Evolutionary conservation across 23 tunicate genomes (phyloP), one percentile per base, ranked within the genome.

Genomic region (Styela plicata): DNA sequence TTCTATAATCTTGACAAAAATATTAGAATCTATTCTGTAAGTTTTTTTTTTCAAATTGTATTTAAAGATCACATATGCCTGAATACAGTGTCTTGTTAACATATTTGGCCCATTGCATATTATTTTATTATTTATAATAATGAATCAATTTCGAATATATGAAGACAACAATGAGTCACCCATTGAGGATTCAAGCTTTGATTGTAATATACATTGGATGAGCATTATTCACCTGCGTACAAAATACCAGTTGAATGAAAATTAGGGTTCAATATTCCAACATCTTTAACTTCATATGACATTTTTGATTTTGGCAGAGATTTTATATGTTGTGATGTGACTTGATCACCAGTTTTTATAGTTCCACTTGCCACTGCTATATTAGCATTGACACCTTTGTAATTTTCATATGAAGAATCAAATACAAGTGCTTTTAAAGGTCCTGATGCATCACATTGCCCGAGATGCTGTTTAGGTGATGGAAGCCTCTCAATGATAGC

Each of bases 361-460:
- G 24, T 36, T 30, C 97, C 97, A 34, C 78, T 71, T 5, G 78
- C 17, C 1, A 91, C 33, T 3, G 84, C 67, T 37, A 91, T 52
- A 71, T 91, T 86, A 5, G 90, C 90, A 28, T 82, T 83, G 17
- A 91, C 97, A 19, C 97, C 97, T 36, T 78, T 76, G 80, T 85
- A 83, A 69, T 66, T 82, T 34, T 91, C 97, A 78, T 69, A 86
- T 1, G 80, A 64, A 0, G 97, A 91, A 70, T 91, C 97, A 79
- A 91, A 91, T 24, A 91, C 33, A 52, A 91, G 78, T 20, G 89
- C 97, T 82, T 83, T 85, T 36, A 91, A 35, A 2, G 69, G 53
- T 5, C 22, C 65, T 31, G 35, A 34, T 10, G 83, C 30, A 36
- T 86, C 69, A 36, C 36, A 29, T 2, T 74, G 27, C 2, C 82